Evolutionary conservation across 1,140 invertebrate species (phyloP).

Genomic region (Leptestheria dahalacensis): DNA sequence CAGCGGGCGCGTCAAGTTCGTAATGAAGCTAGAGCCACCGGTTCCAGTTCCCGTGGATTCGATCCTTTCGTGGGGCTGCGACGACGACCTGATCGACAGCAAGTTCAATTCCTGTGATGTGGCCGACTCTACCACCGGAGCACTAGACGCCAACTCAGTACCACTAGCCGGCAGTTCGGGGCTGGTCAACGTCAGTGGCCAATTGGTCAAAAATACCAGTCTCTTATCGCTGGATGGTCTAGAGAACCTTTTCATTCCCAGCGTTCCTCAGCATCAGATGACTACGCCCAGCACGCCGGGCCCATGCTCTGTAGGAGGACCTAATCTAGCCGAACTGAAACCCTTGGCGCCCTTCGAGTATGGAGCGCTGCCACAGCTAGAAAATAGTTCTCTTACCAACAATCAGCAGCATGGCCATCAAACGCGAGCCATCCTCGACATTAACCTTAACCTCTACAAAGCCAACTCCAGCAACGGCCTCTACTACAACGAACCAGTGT

Average conservation of each 20-base stretch:
- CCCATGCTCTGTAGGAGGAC: conserved; percentile 24
- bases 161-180: conserved; percentile 4
- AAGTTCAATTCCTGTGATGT: conserved; percentile 16
- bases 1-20: background rate
- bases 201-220: conserved; percentile 2
- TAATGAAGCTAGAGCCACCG: conserved; percentile 16
- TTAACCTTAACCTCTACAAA: conserved; percentile 29
- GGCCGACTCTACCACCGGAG: conserved; percentile 15
- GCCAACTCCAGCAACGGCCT: conserved; percentile 19
- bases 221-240: conserved; percentile 36
- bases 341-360: conserved; percentile 68
- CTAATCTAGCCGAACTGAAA: conserved; percentile 59
- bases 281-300: conserved; percentile 29
- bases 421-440: conserved; percentile 27
- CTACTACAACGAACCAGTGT: conserved; percentile 26
- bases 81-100: conserved; percentile 14
- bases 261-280: conserved; percentile 11
- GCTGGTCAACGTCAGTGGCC: background rate
- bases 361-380: conserved; percentile 27
- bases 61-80: conserved; percentile 17
- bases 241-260: conserved; percentile 42
- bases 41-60: conserved; percentile 17
- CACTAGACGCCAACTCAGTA: background rate
- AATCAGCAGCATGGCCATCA: conserved; percentile 71
- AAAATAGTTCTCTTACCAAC: conserved; percentile 18